Percentiles rank a stretch among this genome's conserved stretches.
These are phyloP conservation scores for Sylvilagus floridanus DNA, from an alignment of 2,797 vertebrate species.

Conservation along the genomic window DNA sequence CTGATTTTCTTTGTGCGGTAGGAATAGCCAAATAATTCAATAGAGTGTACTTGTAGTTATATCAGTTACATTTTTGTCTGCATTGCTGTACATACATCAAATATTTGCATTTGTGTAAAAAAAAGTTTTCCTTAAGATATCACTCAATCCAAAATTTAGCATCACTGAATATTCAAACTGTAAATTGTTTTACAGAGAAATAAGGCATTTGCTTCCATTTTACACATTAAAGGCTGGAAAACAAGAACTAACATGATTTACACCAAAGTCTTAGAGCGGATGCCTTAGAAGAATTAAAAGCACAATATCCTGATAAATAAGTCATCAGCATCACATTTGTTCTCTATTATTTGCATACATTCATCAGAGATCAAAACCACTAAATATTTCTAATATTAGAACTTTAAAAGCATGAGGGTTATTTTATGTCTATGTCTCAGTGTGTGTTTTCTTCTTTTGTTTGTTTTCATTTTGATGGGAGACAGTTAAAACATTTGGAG, in stretches of 20 bases:
- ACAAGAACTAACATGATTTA: background rate
- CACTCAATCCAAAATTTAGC: background rate
- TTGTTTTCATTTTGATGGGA: background rate
- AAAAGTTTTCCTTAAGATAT: background rate
- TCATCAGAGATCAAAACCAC: background rate
- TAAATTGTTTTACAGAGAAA: background rate
- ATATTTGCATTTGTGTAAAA: background rate
- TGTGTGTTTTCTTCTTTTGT: background rate
- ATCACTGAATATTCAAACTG: background rate
- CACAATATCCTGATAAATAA: background rate
- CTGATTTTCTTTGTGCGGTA: constrained; percentile 26
- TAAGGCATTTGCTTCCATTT: background rate
- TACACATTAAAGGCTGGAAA: background rate
- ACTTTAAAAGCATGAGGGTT: background rate
- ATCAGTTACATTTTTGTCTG: background rate
- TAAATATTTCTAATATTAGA: background rate
- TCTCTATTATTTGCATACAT: background rate
- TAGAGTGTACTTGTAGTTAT: background rate
- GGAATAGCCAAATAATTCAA: background rate
- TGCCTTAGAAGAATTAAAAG: background rate
- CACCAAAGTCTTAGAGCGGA: background rate
- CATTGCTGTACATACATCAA: background rate
- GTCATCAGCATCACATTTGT: background rate
- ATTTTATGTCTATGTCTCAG: background rate
- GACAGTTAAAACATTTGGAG: background rate